Evolutionary conservation across 2,888 invertebrate genomes (phyloP), one percentile per base, ranked within the genome.

Genomic region (Chaitophorus viminalis): DNA sequence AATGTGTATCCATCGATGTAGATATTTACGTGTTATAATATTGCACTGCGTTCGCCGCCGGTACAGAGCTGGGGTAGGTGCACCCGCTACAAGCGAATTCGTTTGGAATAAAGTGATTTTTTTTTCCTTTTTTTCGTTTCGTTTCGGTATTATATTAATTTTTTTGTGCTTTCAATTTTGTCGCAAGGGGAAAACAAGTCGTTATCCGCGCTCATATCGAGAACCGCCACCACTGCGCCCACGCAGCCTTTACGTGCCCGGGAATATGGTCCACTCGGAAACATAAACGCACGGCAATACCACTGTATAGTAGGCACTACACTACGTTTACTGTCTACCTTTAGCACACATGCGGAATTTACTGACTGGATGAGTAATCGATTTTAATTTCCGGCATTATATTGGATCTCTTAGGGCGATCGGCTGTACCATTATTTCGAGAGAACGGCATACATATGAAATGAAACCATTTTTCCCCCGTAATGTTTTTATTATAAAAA

Each of bases 341-440:
- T 52, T 82, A 33, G 39, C 46, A 21, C 39, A 39, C 33, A n/a
- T n/a, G 79, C 74, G 60, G 74, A 74, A 87, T 87, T 87, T 60
- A 74, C 86, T 31, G 86, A 79, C 79, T 79, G 86, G 39, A 87
- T 79, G 86, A 87, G 86, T 86, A 86, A 86, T 86, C 86, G 86
- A 79, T 79, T 87, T 87, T 87, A 87, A 87, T 87, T 87, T 87
- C 86, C 86, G 86, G 86, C 86, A 72, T 70, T 74, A 74, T 87
- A 87, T 87, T 81, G 86, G 86, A 79, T 87, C 84, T 79, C 79
- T 74, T 74, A 87, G 79, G 77, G 74, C 86, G 72, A 87, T 87
- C 86, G 86, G 76, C 72, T 60, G 70, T 25, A 17, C 68, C 77
- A 85, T 85, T 77, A 84, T 65, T 29, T 65, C 54, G 78, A 54